Base-by-base conservation (phyloP, 2,113 vertebrate species). In the Eurypyga helias region DNA sequence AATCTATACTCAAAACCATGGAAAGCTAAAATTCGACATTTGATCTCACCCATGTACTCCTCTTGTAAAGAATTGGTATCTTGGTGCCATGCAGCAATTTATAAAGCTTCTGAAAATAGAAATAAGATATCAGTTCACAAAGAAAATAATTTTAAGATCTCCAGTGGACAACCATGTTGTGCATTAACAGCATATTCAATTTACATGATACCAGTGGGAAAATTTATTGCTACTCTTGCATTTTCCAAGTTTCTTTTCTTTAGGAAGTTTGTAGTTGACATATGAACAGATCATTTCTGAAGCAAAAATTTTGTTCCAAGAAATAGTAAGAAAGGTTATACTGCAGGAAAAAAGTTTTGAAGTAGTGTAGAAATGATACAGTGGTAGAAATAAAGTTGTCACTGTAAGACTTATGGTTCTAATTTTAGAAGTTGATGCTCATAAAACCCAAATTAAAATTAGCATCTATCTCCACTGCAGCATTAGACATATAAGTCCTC, bases 151-250 rank as follows among this genome's bases (percentile, higher is more conserved):
- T 61, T 77, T 69, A 72, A 65, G 28, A 57, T 57, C 70, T 13
- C 3, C 33, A n/a, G 19, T 57, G 24, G 52, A 75, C 69, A 91
- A 34, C 2, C 10, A 7, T n/a, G 46, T 6, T 19, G 8, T 62
- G 20, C 9, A 78, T 15, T 61, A 55, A n/a, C 16, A 49, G 13
- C 13, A 55, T 28, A 41, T 17, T 51, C 2, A 58, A 67, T 38
- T 51, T 61, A 12, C 55, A 57, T 65, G 1, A 34, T 46, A 49
- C 29, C 11, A 79, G 31, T 13, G 67, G 11, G 29, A 90, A 76
- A 90, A 57, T 41, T 13, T 18, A 88, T 26, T 0, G 0, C 4
- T 41, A 11, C 2, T 48, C 1, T 16, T 89, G 10, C 3, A 11
- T 80, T 76, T 94, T 60, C 49, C 11, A 61, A 19, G 9, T 75